Evolutionary conservation across 2,888 invertebrate species (phyloP).

Genomic region (Ectropis crepuscularia): DNA sequence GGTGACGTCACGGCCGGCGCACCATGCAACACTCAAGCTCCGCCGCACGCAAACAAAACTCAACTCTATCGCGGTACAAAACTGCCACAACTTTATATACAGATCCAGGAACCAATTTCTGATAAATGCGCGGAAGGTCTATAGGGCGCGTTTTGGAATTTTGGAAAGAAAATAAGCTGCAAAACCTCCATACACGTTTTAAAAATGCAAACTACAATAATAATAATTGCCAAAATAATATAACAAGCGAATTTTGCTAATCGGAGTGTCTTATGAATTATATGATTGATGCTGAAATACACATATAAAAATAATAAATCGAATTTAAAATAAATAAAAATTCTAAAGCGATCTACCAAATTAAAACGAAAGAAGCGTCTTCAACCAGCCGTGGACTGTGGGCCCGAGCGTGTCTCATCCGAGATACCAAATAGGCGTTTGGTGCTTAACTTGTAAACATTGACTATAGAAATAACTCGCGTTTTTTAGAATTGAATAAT

Average conservation of each 20-base stretch:
- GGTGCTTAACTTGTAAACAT: conserved; percentile 12
- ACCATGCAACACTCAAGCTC: conserved; percentile 71
- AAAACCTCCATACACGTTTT: conserved; percentile 58
- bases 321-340: conserved; percentile 62
- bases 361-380: conserved; percentile 68
- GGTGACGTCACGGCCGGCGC: conserved; percentile 17
- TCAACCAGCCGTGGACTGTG: conserved; percentile 54
- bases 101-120: conserved; percentile 64
- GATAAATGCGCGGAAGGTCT: conserved; percentile 79
- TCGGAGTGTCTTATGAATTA: conserved; percentile 64
- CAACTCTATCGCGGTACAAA: conserved; percentile 58
- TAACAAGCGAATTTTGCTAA: conserved; percentile 71
- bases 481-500: too few relatives aligned
- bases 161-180: conserved; percentile 65
- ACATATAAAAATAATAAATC: conserved; percentile 70
- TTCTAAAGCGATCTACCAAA: conserved; percentile 75
- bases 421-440: conserved; percentile 25
- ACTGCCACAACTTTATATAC: conserved; percentile 53
- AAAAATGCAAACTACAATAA: conserved; percentile 66
- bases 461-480: conserved; percentile 12
- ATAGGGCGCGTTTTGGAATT: conserved; percentile 62
- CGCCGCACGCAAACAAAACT: conserved; percentile 67
- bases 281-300: conserved; percentile 74
- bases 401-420: conserved; percentile 41
- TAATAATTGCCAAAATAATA: conserved; percentile 62